phyloP scores from a whole-genome alignment of 2,888 invertebrate genomes.

The Acronicta alni region DNA sequence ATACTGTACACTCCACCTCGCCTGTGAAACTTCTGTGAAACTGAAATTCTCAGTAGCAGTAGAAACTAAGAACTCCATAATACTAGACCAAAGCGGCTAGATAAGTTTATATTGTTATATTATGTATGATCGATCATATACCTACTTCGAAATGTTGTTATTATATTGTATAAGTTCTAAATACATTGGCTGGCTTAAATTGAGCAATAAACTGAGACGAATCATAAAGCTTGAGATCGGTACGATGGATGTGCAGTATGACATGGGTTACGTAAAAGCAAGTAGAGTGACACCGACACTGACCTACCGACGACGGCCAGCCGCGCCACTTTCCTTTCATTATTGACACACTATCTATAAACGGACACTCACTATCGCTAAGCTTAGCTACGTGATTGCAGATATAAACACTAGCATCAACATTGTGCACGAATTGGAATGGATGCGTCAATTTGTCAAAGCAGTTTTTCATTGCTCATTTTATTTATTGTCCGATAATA shows the following conservation, averaged over 20 bases:
- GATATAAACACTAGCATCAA: conserved; percentile 55
- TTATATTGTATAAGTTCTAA: background rate
- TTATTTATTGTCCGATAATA: conserved; percentile 26
- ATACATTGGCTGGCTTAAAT: background rate
- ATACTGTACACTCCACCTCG: too few relatives aligned
- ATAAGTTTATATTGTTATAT: too few relatives aligned
- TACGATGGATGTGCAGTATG: conserved; percentile 78
- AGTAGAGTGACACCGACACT: conserved; percentile 85
- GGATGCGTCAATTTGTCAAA: conserved; percentile 36
- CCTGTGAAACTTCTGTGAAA: too few relatives aligned
- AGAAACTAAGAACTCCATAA: too few relatives aligned
- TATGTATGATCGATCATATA: too few relatives aligned
- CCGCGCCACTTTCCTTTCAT: conserved; percentile 87
- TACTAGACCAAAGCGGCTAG: too few relatives aligned
- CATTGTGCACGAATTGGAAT: conserved; percentile 33
- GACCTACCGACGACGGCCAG: conserved; percentile 81
- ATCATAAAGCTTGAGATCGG: conserved; percentile 71
- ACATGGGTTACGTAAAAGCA: conserved; percentile 82
- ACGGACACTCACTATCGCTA: conserved; percentile 72
- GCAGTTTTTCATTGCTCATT: conserved; percentile 20
- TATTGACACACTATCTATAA: conserved; percentile 86
- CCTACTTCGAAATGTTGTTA: too few relatives aligned
- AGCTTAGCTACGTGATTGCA: conserved; percentile 68
- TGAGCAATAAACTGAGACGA: conserved; percentile 42
- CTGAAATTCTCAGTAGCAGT: too few relatives aligned